Conservation (phyloP, 2,113 vertebrate genomes). For the Corythoichthys haematopterus region DNA sequence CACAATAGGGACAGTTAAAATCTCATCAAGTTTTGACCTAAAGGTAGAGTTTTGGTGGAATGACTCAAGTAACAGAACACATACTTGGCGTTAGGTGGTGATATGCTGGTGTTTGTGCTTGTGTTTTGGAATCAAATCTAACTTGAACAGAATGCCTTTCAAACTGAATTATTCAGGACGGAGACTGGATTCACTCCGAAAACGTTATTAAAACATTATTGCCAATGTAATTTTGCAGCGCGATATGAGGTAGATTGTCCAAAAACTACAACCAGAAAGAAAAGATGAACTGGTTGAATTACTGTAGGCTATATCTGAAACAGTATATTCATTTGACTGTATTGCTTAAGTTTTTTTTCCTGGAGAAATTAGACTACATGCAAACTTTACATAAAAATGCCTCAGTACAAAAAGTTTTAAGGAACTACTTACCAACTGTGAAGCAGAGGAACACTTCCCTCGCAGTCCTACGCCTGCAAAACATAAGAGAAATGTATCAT, state of each 20-base stretch:
- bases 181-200: slow-evolving; percentile 7
- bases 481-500: slow-evolving; percentile 51
- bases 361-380: slow-evolving; percentile 18
- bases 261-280: background rate
- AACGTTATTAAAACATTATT: background rate
- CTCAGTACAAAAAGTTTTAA: slow-evolving; percentile 20
- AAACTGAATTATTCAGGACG: background rate
- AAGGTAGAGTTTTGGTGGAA: background rate
- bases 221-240: background rate
- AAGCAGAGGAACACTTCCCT: slow-evolving; percentile 41
- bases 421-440: slow-evolving; percentile 61
- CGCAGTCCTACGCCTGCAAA: slow-evolving; percentile 67
- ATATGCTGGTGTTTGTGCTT: background rate
- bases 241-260: background rate
- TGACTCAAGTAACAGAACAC: background rate
- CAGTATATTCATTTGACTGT: background rate
- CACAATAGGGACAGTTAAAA: too few relatives aligned
- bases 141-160: background rate
- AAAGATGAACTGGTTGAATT: background rate
- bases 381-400: slow-evolving; percentile 23
- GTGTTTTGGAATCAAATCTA: slow-evolving; percentile 3
- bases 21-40: background rate
- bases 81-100: background rate
- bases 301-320: background rate
- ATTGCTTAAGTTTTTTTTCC: slow-evolving; percentile 8